Base-by-base conservation (phyloP, 2,797 vertebrate genomes). In the Peromyscus eremicus region DNA sequence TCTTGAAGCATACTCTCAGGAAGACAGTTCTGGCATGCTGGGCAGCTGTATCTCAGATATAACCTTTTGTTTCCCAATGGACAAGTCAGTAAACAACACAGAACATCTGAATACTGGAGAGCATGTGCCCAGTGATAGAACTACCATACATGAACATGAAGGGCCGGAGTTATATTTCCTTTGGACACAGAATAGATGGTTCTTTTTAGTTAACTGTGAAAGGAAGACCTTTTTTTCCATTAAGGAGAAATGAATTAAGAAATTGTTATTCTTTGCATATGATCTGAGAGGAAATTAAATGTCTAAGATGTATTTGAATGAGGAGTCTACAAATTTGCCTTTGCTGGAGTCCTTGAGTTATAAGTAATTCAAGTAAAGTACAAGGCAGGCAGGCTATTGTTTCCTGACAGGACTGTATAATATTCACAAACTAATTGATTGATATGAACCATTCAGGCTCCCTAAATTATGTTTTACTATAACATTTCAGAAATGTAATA, bases 261-360 rank as follows among this genome's bases (percentile, higher is more conserved):
- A 32, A 83, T 92, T 6, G 2, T 73, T 97, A 55, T 60, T 97
- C 84, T 94, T 96, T 98, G 73, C 25, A 68, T 96, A 97, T 89
- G 11, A 0, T 62, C 55, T 73, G 94, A 57, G 34, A 43, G 1
- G 95, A 98, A 97, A 97, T 14, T 70, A 82, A 87, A 71, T 96
- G 66, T 88, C 37, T 94, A 2, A 92, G 95, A 60, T 92, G 29
- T 62, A 88, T 92, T 90, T 94, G 34, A 73, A 84, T 25, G 55
- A 88, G 37, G 5, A 87, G 7, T 40, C 29, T 81, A 77, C 40
- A 94, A 95, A 77, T 75, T 73, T 96, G 43, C 62, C 76, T 87
- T 93, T 40, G 86, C 40, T 97, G 94, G 95, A 97, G 90, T 34
- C 40, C 49, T 94, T 96, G 93, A 97, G 91, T 97, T 71, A 60